phyloP scores from a whole-genome alignment of 1,140 invertebrate species.

The Laupala kohalensis region DNA sequence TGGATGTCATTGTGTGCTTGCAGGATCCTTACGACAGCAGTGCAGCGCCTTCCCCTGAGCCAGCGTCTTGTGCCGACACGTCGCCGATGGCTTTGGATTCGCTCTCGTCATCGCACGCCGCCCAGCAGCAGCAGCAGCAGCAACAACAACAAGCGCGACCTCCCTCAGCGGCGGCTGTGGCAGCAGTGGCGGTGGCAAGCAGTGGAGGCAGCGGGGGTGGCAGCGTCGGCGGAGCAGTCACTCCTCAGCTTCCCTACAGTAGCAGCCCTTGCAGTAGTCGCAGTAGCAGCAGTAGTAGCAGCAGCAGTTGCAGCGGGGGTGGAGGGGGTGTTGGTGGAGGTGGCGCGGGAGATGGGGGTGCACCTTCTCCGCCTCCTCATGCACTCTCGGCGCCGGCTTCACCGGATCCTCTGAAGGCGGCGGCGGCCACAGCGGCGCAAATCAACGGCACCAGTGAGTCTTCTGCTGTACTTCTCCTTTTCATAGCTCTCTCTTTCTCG shows the following conservation, averaged over 20 bases:
- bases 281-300: not conserved
- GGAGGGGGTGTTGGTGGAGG: too few species aligned
- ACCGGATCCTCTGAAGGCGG: not conserved
- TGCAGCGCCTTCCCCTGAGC: slow-evolving; percentile 6
- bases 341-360: not conserved
- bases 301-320: not conserved
- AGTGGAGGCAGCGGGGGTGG: too few species aligned
- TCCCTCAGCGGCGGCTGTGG: not conserved
- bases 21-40: slow-evolving; percentile 9
- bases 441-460: slow-evolving; percentile 13
- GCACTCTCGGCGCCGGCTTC: not conserved
- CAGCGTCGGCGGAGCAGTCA: not conserved
- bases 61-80: slow-evolving; percentile 1
- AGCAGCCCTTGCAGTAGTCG: not conserved
- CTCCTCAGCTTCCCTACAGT: not conserved
- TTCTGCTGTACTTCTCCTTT: too few species aligned
- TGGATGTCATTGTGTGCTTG: not conserved
- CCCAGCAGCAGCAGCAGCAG: not conserved
- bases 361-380: not conserved
- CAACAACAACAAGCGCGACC: not conserved
- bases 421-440: slow-evolving; percentile 4
- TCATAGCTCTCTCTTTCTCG: too few species aligned
- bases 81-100: not conserved
- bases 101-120: not conserved
- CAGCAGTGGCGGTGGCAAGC: not conserved